phyloP scores from a whole-genome alignment of 1,140 invertebrate genomes.

The Babylonia areolata region DNA sequence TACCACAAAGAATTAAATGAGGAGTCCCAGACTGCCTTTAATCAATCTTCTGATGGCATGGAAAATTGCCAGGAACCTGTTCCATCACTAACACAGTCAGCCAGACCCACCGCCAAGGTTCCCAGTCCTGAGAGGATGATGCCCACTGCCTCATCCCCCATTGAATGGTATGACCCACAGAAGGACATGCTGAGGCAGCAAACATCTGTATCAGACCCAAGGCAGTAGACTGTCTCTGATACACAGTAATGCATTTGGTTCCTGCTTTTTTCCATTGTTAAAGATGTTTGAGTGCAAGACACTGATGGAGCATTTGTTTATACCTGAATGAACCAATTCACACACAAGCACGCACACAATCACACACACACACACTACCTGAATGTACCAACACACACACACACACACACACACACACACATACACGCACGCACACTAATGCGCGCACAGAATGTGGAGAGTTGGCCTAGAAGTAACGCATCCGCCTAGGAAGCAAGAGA shows the following conservation, averaged over 20 bases:
- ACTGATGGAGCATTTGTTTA: no score
- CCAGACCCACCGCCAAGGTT: not conserved
- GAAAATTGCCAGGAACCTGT: not conserved
- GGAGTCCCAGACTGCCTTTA: not conserved
- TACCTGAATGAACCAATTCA: not conserved
- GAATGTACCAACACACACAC: not conserved
- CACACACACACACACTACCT: not conserved
- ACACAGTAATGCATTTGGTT: not conserved
- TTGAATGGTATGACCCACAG: constrained; percentile 12
- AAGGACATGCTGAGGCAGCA: not conserved
- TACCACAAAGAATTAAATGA: constrained; percentile 42
- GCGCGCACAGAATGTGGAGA: no score
- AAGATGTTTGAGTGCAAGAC: no score
- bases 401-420: no score
- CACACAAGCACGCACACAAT: not conserved
- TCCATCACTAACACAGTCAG: not conserved
- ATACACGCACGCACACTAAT: no score
- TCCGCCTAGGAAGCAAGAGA: no score
- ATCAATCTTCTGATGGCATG: not conserved
- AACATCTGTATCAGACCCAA: not conserved
- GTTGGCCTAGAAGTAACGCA: no score
- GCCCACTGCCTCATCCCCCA: not conserved
- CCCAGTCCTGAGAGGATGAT: constrained; percentile 6
- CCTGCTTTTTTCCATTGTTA: not conserved
- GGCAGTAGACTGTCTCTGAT: not conserved